These are phyloP conservation scores for Agriopis leucophaearia DNA, from an alignment of 2,888 invertebrate genomes.

Conservation along the genomic window DNA sequence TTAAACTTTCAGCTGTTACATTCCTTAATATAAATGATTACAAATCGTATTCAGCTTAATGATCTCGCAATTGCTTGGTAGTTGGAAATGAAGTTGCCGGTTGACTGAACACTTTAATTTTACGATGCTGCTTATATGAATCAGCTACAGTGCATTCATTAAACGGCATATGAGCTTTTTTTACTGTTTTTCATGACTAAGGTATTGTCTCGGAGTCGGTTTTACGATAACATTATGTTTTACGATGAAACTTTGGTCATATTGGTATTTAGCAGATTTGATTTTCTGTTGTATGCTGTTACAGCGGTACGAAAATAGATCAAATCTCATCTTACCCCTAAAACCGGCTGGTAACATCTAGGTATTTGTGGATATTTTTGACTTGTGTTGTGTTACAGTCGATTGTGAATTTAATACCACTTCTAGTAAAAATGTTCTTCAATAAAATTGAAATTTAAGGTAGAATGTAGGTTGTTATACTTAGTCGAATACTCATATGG, in stretches of 20 bases:
- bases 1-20: constrained; percentile 21
- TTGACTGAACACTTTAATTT: constrained; percentile 68
- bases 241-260: constrained; percentile 19
- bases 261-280: constrained; percentile 32
- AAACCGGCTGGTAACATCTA: constrained; percentile 3
- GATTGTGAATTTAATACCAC: neutral
- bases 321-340: constrained; percentile 9
- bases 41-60: constrained; percentile 46
- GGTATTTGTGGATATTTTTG: constrained; percentile 13
- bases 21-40: constrained; percentile 28
- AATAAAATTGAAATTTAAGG: neutral
- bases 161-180: constrained; percentile 61
- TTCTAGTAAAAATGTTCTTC: neutral
- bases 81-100: constrained; percentile 62
- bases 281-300: constrained; percentile 15
- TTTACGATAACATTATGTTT: constrained; percentile 41
- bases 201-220: constrained; percentile 48
- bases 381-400: neutral
- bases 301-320: constrained; percentile 41
- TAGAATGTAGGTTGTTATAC: too few species aligned
- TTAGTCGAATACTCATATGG: too few species aligned
- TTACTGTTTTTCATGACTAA: constrained; percentile 62
- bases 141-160: constrained; percentile 71
- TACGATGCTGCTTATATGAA: constrained; percentile 67
- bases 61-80: constrained; percentile 48